Evolutionary conservation across 2,888 invertebrate species (phyloP).

Genomic region (Epirrita christyi): DNA sequence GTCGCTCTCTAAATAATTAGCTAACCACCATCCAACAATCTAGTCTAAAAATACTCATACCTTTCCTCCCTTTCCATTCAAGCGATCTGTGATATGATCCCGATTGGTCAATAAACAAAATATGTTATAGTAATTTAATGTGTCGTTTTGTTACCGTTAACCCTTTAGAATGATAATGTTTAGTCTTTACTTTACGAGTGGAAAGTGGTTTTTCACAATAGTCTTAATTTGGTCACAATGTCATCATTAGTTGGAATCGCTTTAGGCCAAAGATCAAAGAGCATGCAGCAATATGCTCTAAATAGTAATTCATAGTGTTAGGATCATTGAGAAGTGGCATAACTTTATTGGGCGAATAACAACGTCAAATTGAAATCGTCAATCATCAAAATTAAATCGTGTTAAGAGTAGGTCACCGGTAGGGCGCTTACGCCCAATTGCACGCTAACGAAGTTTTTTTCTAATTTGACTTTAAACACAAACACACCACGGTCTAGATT

Average conservation of each 20-base stretch:
- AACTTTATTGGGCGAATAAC: too few species aligned
- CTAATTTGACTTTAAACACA: too few species aligned
- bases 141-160: slow-evolving; percentile 9
- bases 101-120: slow-evolving; percentile 67
- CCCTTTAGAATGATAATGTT: neutral
- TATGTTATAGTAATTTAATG: slow-evolving; percentile 56
- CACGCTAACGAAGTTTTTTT: too few species aligned
- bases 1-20: slow-evolving; percentile 40
- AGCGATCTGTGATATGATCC: slow-evolving; percentile 80
- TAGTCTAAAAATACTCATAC: slow-evolving; percentile 41
- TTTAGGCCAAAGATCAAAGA: slow-evolving; percentile 22
- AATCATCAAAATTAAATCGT: too few species aligned
- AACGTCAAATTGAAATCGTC: too few species aligned
- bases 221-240: slow-evolving; percentile 10
- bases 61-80: slow-evolving; percentile 47
- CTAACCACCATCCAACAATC: slow-evolving; percentile 21
- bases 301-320: neutral
- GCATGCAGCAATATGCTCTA: slow-evolving; percentile 11
- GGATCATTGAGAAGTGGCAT: too few species aligned
- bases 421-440: too few species aligned
- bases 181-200: slow-evolving; percentile 3
- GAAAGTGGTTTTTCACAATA: slow-evolving; percentile 3
- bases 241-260: slow-evolving; percentile 10
- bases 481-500: too few species aligned
- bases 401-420: too few species aligned